Base-by-base conservation (phyloP, 1,140 invertebrate species). In the Drosophila insularis region DNA sequence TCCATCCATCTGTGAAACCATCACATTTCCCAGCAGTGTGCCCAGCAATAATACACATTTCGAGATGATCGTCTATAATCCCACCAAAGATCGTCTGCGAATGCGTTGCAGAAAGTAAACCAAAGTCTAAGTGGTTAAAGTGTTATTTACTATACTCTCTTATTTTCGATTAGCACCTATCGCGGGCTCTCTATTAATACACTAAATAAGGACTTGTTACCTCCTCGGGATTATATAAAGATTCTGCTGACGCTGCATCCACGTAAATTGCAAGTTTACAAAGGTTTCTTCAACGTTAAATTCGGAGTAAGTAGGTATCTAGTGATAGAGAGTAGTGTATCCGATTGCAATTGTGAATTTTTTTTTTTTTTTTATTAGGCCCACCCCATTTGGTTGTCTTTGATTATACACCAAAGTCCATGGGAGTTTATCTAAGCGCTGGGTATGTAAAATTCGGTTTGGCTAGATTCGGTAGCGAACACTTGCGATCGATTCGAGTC, bases 41-140 rank as follows among this genome's bases (percentile, higher is more conserved):
- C 74, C 76, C 4, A 59, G 60, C 0, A 78, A 78, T 23, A 71
- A 13, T n/a, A 55, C 64, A 0, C 78, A 72, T 40, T 91, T 70
- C 23, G 89, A 91, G 53, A 53, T 90, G 61, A 64, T 90, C 11
- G 54, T 81, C 3, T 91, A 76, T 43, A 91, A 91, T 70, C 78
- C 78, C n/a, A 63, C 55, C 6, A 66, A 68, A 1, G 55, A 78
- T 2, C 59, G 61, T 2, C 14, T 81, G 0, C n/a, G 40, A 7
- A 6, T 91, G 0, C 76, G 70, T 0, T 70, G 40, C 50, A 72
- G 80, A 69, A 80, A 65, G 84, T 89, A 40, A 72, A 64, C 43
- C 0, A 0, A 21, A 2, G 4, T 7, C 0, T 10, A 23, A 8
- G 27, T 27, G 27, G 4, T 17, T n/a, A n/a, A n/a, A n/a, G 7